Conservation (phyloP, 2,113 vertebrate species). For the Cyphomyrus discorhynchus region DNA sequence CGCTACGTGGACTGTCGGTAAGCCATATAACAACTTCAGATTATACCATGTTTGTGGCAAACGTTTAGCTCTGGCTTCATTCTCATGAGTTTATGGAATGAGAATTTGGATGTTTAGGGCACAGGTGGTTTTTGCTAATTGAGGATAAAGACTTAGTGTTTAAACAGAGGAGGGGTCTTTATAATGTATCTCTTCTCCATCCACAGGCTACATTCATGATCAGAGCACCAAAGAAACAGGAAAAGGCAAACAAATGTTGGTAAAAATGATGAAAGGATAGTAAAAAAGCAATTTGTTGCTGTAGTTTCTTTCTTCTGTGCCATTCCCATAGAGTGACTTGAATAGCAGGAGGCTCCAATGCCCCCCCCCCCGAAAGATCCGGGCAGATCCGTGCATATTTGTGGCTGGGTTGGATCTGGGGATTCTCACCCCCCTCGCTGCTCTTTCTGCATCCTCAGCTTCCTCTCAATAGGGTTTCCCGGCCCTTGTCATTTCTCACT, state of each 20-base stretch:
- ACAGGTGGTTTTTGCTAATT: not conserved
- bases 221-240: not conserved
- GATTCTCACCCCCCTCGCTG: not conserved
- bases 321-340: not conserved
- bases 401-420: not conserved
- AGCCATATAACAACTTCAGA: not conserved
- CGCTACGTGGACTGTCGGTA: not conserved
- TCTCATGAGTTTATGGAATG: not conserved
- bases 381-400: not conserved
- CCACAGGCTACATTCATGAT: not conserved
- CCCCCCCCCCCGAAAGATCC: not conserved
- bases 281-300: not conserved
- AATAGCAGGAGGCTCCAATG: not conserved
- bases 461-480: not conserved
- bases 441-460: not conserved
- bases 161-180: not conserved
- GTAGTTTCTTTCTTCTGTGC: not conserved
- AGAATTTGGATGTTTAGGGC: not conserved
- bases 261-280: not conserved
- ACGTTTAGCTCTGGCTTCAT: not conserved
- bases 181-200: not conserved
- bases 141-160: not conserved
- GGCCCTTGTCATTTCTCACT: not conserved
- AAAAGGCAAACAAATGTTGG: not conserved
- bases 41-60: not conserved